A percentile compares a stretch with the other conserved stretches of the same genome.
Conservation (phyloP, 2,888 invertebrate species). For the Drosophila kuntzei region DNA sequence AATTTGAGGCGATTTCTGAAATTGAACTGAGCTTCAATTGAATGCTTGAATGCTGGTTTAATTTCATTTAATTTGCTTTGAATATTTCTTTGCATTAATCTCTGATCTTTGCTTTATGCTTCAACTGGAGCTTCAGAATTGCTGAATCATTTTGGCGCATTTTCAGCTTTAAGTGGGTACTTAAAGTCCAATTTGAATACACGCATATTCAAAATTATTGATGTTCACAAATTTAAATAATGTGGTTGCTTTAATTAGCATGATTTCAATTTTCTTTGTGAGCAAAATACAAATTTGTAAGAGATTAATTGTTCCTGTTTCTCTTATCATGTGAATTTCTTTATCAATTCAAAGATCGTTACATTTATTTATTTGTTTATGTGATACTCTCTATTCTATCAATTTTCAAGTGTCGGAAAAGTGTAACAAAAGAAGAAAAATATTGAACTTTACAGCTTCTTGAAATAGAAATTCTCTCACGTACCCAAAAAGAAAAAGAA, state of each 20-base stretch:
- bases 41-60: constrained; percentile 66
- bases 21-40: constrained; percentile 53
- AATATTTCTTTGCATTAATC: constrained; percentile 36
- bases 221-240: constrained; percentile 11
- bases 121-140: constrained; percentile 17
- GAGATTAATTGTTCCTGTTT: neutral
- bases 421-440: constrained; percentile 14
- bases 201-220: constrained; percentile 14
- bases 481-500: constrained; percentile 36
- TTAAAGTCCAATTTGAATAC: constrained; percentile 48
- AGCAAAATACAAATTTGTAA: neutral
- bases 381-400: constrained; percentile 4
- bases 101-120: constrained; percentile 23
- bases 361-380: neutral
- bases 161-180: constrained; percentile 38
- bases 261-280: constrained; percentile 16
- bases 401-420: constrained; percentile 11
- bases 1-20: constrained; percentile 50
- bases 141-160: constrained; percentile 55
- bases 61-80: constrained; percentile 60
- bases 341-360: constrained; percentile 1
- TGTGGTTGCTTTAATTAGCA: constrained; percentile 18
- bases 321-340: constrained; percentile 1
- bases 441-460: constrained; percentile 6
- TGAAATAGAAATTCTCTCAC: constrained; percentile 54